Evolutionary conservation across 2,113 vertebrate species (phyloP), one percentile per base, ranked within the genome.

Genomic region (Fukomys damarensis): DNA sequence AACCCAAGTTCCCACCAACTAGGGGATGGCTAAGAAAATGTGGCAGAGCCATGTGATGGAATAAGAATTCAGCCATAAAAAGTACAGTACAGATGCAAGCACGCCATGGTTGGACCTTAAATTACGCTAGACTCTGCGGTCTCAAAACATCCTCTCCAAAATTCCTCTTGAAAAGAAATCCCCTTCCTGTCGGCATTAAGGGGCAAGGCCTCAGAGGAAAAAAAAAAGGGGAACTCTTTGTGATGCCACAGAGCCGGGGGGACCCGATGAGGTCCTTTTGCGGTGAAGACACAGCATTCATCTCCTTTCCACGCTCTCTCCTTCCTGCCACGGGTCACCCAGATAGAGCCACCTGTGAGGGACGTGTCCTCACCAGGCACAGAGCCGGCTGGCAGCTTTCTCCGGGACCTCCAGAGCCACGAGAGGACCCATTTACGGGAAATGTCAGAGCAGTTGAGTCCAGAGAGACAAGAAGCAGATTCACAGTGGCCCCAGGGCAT

Each of bases 51-150:
- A 13, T 0, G 11, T 13, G 0, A 0, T 2, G 24, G 54, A 38
- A 7, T 30, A 5, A 2, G 52, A 41, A 41, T 9, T 46, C 1
- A 2, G 43, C 35, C 77, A 24, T 28, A 2, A 19, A 35, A 12
- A 32, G 12, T 4, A 14, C 0, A 8, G 20, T 3, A 1, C 7
- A 1, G 0, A n/a, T 3, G 6, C 1, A 1, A 3, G 22, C 7
- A 7, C 38, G 1, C 5, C 20, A 1, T 0, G 11, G 10, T 8
- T 3, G 58, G 80, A 3, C 68, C 56, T 61, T 84, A 41, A 3
- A 8, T 38, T 7, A 46, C 4, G 54, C 24, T 59, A 1, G 10
- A 49, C 17, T 3, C 20, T 10, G 10, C 2, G 32, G 32, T 7
- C 30, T 43, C 63, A 16, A 30, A 0, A 3, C 12, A 24, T 7